These are phyloP conservation scores for Podarcis siculus DNA, from an alignment of 2,797 vertebrate species.

Conservation along the genomic window DNA sequence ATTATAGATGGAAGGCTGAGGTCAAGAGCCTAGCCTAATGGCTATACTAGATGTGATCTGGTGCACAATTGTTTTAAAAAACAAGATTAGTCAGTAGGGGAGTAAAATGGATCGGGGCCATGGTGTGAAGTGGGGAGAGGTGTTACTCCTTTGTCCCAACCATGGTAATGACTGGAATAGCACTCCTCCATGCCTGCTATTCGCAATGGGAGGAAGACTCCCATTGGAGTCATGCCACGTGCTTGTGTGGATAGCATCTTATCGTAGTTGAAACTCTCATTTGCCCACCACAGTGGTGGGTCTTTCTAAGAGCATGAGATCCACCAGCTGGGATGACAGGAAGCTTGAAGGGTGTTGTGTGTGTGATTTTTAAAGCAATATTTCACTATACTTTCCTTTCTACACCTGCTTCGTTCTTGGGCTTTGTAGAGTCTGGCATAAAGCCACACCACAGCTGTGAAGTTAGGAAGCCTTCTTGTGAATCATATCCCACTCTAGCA, in stretches of 20 bases:
- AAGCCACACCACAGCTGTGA: not conserved
- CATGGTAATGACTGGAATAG: not conserved
- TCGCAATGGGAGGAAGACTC: not conserved
- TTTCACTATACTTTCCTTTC: not conserved
- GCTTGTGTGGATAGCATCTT: not conserved
- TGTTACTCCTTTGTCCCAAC: not conserved
- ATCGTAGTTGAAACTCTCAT: not conserved
- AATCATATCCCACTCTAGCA: not conserved
- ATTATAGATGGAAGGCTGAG: not conserved
- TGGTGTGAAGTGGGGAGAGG: not conserved
- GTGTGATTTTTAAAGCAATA: not conserved
- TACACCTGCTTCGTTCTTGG: not conserved
- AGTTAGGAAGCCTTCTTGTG: constrained; percentile 12
- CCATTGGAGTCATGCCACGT: not conserved
- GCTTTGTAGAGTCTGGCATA: not conserved
- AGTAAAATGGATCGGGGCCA: not conserved
- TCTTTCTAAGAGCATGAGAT: not conserved
- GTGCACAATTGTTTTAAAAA: not conserved
- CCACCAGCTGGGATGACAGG: not conserved
- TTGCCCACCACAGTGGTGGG: not conserved
- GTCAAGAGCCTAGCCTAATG: not conserved
- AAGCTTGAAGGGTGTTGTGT: too few species aligned
- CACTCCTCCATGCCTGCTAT: not conserved
- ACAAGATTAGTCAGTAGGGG: not conserved
- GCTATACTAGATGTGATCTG: not conserved